Base-by-base conservation (phyloP, 2,797 vertebrate genomes). In the Mormyrops attenuatus region DNA sequence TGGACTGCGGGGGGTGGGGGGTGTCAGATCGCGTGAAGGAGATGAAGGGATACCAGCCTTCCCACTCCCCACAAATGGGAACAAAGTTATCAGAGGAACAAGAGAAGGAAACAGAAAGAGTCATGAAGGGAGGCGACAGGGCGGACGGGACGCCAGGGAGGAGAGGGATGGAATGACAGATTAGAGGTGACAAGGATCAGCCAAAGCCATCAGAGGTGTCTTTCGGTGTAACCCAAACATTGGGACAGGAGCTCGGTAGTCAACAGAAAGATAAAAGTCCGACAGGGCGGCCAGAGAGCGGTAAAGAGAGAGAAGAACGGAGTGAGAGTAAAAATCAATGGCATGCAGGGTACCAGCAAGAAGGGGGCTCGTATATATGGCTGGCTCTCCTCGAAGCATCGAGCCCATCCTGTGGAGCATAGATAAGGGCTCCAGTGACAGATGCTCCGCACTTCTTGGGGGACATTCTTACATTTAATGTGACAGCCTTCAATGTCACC, bases 1-100 rank as follows among this genome's bases (percentile, higher is more conserved):
- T 97, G n/a, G 97, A 97, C 98, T 98, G 94, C 2, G 30, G 49
- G 55, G 7, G 11, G 0, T 2, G n/a, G 38, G 52, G 57, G 44
- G 6, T 17, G 9, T 41, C 7, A 60, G 44, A 26, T 41, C 44
- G 86, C 26, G 11, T 69, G 63, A 77, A 57, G 20, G 20, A 3
- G 22, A 87, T 5, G 22, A 9, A 52, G n/a, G 60, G 60, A 26
- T 3, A 26, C 60, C 3, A 20, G 8, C 38, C n/a, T 30, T 34
- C 26, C 2, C 6, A 17, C 5, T 44, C 38, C 73, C 6, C 73
- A 41, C 1, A 34, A 17, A 38, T 77, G 30, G 57, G 34, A 88
- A 11, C n/a, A 8, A 34, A 63, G 3, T 5, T 0, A 0, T 13
- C 50, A 88, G 20, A 55, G 47, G 57, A 22, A 50, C 0, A 8